phyloP scores from a whole-genome alignment of 1,140 invertebrate genomes.

The Drosophila kurseongensis region DNA sequence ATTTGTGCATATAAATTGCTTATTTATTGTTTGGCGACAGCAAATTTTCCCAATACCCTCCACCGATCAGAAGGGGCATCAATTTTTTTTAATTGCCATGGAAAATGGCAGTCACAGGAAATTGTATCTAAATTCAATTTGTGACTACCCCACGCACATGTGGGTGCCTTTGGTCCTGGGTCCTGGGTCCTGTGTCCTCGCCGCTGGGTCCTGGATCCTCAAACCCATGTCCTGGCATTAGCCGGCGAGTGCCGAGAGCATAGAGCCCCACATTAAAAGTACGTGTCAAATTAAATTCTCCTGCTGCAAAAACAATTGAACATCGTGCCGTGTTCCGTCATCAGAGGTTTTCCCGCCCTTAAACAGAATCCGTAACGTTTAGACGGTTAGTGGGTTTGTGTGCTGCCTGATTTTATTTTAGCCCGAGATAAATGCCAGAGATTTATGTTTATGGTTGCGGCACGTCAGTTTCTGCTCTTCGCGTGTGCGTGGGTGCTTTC shows the following conservation, averaged over 20 bases:
- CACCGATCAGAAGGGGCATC: conserved; percentile 10
- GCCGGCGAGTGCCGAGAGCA: conserved; percentile 40
- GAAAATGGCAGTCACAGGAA: conserved; percentile 69
- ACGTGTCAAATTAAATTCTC: conserved; percentile 82
- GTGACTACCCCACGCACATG: conserved; percentile 60
- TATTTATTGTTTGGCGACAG: conserved; percentile 73
- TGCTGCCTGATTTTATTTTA: conserved; percentile 60
- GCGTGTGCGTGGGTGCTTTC: conserved; percentile 11
- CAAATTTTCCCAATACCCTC: conserved; percentile 16
- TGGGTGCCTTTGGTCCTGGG: conserved; percentile 21
- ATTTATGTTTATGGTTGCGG: conserved; percentile 67
- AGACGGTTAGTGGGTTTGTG: conserved; percentile 47
- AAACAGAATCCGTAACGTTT: conserved; percentile 50
- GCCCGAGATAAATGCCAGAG: conserved; percentile 61
- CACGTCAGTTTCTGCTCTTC: conserved; percentile 37
- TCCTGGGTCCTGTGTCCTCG: conserved; percentile 10
- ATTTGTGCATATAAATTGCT: conserved; percentile 79
- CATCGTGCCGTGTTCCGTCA: conserved; percentile 72
- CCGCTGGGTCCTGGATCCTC: conserved; percentile 8
- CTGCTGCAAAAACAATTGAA: conserved; percentile 78
- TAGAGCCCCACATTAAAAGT: conserved; percentile 72
- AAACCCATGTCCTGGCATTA: conserved; percentile 48
- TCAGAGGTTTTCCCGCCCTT: conserved; percentile 30
- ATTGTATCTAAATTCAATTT: conserved; percentile 82
- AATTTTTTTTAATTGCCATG: conserved; percentile 62